Percentiles rank a stretch among this genome's conserved stretches.
phyloP scores from a whole-genome alignment of 2,113 vertebrate genomes.

The Nothobranchius kuhntae region DNA sequence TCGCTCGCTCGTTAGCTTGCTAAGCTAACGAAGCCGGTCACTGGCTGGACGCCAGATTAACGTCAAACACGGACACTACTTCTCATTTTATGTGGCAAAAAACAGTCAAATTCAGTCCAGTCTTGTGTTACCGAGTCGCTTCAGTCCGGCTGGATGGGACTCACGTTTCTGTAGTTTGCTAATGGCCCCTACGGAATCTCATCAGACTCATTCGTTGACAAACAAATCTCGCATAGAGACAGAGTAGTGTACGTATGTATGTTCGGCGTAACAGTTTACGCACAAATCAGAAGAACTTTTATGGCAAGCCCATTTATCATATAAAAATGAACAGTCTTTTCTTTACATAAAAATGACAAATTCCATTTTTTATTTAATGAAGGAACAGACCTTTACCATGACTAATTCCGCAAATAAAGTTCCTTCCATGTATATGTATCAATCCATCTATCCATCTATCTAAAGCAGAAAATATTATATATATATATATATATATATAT shows the following conservation, averaged over 20 bases:
- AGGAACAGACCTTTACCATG: too few species aligned
- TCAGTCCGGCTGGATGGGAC: background rate
- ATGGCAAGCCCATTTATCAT: too few species aligned
- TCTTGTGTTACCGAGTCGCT: constrained; percentile 1
- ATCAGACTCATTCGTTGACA: constrained; percentile 42
- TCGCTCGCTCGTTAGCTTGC: constrained; percentile 31
- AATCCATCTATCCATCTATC: too few species aligned
- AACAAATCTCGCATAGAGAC: constrained; percentile 56
- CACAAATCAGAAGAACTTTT: constrained; percentile 46
- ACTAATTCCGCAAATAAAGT: too few species aligned
- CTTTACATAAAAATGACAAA: too few species aligned
- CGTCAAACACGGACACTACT: constrained; percentile 11
- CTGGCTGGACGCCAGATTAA: constrained; percentile 9
- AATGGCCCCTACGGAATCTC: constrained; percentile 30
- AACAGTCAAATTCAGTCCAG: background rate
- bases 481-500: too few species aligned
- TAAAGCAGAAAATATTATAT: too few species aligned
- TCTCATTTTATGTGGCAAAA: background rate
- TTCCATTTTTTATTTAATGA: too few species aligned
- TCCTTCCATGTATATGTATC: too few species aligned
- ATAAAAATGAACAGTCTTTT: too few species aligned
- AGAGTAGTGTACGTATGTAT: constrained; percentile 25
- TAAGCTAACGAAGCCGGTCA: constrained; percentile 61
- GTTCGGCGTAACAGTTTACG: constrained; percentile 54
- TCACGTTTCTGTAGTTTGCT: constrained; percentile 5